phyloP scores from a whole-genome alignment of 2,113 vertebrate genomes.

The Boleophthalmus pectinirostris region DNA sequence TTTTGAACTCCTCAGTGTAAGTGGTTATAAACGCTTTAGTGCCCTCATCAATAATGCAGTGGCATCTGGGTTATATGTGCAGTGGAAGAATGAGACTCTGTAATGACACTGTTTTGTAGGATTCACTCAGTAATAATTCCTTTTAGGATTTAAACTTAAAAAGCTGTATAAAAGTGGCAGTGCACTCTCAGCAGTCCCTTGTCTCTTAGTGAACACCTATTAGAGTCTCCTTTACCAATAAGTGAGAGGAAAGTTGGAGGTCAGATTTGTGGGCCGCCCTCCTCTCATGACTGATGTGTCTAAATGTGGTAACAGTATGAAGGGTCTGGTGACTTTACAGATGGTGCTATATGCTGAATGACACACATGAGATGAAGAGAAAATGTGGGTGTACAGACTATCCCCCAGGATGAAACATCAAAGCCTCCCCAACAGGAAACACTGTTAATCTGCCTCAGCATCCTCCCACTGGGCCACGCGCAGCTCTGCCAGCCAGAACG shows the following conservation, averaged over 20 bases:
- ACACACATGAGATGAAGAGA: constrained; percentile 60
- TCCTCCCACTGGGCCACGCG: constrained; percentile 53
- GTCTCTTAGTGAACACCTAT: not conserved
- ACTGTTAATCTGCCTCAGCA: constrained; percentile 69
- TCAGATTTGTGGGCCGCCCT: constrained; percentile 31
- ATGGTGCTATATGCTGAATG: constrained; percentile 58
- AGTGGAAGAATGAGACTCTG: not conserved
- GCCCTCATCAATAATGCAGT: constrained; percentile 1
- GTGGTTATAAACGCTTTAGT: not conserved
- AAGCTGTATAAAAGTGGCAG: not conserved
- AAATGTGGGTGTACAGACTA: constrained; percentile 59
- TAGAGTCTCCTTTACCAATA: not conserved
- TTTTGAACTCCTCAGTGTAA: not conserved
- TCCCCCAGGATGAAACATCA: constrained; percentile 73
- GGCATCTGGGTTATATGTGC: constrained; percentile 1
- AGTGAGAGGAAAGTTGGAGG: constrained; percentile 14
- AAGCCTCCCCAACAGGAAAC: constrained; percentile 73
- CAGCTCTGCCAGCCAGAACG: constrained; percentile 61
- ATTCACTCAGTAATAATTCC: not conserved
- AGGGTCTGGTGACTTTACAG: constrained; percentile 60
- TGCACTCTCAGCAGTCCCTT: constrained; percentile 1
- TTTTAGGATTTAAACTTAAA: not conserved
- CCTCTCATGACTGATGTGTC: constrained; percentile 36
- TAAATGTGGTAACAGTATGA: constrained; percentile 50
- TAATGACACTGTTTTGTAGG: not conserved